Percentiles rank a stretch among this genome's conserved stretches.
Conservation (phyloP, 2,113 vertebrate species). For the Typhlomys cinereus region DNA sequence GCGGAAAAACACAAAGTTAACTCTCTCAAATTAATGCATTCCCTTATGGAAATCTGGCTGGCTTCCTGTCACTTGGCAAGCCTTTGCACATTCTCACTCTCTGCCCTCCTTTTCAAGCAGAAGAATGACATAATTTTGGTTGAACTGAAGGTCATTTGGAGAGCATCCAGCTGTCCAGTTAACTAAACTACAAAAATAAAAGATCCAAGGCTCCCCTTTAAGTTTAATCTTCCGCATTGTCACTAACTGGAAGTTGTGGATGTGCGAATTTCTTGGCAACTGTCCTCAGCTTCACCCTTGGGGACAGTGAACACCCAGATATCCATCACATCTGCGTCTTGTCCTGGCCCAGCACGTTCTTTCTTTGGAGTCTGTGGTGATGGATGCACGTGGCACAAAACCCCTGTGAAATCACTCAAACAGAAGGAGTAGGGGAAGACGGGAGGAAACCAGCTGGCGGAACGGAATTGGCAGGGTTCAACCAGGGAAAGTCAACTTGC, state of each 20-base stretch:
- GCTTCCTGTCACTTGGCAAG: background rate
- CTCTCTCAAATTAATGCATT: background rate
- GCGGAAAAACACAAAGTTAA: conserved; percentile 23
- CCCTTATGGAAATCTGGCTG: background rate
- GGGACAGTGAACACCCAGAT: conserved; percentile 66
- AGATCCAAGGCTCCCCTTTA: background rate
- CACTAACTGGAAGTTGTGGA: conserved; percentile 66
- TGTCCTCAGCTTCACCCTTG: conserved; percentile 71
- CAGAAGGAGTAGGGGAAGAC: conserved; percentile 79
- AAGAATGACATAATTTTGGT: conserved; percentile 58
- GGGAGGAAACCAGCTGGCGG: conserved; percentile 81
- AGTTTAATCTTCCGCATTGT: conserved; percentile 63
- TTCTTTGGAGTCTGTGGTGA: conserved; percentile 77
- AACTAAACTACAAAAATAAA: conserved; percentile 67
- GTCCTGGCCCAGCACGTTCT: conserved; percentile 80
- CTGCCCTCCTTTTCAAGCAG: conserved; percentile 5
- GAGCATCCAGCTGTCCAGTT: conserved; percentile 60
- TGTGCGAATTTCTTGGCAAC: conserved; percentile 75
- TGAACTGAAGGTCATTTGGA: conserved; percentile 64
- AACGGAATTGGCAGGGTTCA: conserved; percentile 83
- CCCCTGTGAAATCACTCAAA: conserved; percentile 80
- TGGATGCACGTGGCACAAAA: conserved; percentile 74
- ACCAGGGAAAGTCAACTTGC: conserved; percentile 80
- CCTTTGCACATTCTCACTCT: background rate
- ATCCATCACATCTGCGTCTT: conserved; percentile 80